Evolutionary conservation across 1,140 invertebrate species (phyloP), one percentile per base, ranked within the genome.

Genomic region (Meloidogyne exigua): DNA sequence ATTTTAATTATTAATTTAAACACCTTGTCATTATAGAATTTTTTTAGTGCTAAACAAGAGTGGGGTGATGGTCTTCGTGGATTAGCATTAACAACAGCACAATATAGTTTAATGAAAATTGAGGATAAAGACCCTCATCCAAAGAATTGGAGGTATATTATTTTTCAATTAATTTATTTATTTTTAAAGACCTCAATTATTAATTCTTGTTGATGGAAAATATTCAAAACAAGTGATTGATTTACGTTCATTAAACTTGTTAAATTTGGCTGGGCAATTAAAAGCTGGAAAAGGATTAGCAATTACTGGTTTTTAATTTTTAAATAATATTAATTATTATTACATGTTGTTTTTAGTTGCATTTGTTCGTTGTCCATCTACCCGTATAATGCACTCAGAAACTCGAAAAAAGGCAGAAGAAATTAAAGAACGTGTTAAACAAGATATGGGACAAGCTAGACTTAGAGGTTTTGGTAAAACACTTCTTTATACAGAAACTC

Each of bases 31-130:
- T n/a, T n/a, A n/a, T n/a, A n/a, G n/a, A n/a, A n/a, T n/a, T n/a
- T n/a, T 64, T 87, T 26, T 68, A 95, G 94, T 67, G 96, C 97
- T 73, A 96, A 99, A 88, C 98, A 99, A 87, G 97, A 99, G 91
- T 99, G 97, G 97, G 97, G 97, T 77, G 96, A 99, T 91, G 97
- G 96, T 68, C 95, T 99, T 76, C 91, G 95, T 57, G 97, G 97
- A 90, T 89, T 99, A 77, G 95, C 96, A 0, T 90, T 99, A 42
- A 97, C 94, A 1, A 96, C 96, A 2, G 97, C 97, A 13, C 91
- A 95, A 69, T 99, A 93, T 88, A 95, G 95, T 1, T 89, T 99
- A 4, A 87, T 88, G 85, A 81, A 84, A 66, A 85, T 88, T 68
- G 78, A 80, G 57, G 86, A 88, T 21, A 85, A 87, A 63, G 83